Percentiles rank a stretch among this genome's conserved stretches.
Conservation (phyloP, 2,113 vertebrate genomes). For the Seriola aureovittata region DNA sequence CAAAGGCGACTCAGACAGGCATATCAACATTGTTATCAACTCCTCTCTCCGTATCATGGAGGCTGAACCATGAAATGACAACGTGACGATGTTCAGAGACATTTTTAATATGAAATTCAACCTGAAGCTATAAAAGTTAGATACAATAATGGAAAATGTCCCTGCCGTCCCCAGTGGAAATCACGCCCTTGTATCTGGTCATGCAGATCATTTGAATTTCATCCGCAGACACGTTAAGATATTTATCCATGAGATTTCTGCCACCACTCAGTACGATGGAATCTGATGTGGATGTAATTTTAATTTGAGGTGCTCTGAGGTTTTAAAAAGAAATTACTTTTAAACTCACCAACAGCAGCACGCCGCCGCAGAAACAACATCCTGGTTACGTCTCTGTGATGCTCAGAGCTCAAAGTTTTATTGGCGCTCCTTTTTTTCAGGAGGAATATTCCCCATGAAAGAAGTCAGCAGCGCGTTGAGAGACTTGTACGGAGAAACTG, state of each 20-base stretch:
- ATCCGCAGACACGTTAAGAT: not conserved
- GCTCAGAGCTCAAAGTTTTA: not conserved
- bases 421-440: not conserved
- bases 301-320: not conserved
- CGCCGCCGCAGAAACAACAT: not conserved
- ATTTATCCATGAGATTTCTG: not conserved
- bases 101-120: not conserved
- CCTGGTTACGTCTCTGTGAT: too few relatives aligned
- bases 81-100: not conserved
- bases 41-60: not conserved
- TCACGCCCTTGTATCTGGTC: not conserved
- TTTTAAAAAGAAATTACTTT: not conserved
- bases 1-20: not conserved
- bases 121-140: not conserved
- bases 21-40: not conserved
- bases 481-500: too few relatives aligned
- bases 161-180: not conserved
- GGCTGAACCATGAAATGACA: not conserved
- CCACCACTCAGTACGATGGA: not conserved
- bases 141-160: not conserved
- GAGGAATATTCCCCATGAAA: constrained; percentile 1
- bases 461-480: too few relatives aligned
- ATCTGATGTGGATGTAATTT: not conserved
- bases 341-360: not conserved
- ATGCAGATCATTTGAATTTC: not conserved